These are phyloP conservation scores for Coleophora deauratella DNA, from an alignment of 2,888 invertebrate species.

Conservation along the genomic window DNA sequence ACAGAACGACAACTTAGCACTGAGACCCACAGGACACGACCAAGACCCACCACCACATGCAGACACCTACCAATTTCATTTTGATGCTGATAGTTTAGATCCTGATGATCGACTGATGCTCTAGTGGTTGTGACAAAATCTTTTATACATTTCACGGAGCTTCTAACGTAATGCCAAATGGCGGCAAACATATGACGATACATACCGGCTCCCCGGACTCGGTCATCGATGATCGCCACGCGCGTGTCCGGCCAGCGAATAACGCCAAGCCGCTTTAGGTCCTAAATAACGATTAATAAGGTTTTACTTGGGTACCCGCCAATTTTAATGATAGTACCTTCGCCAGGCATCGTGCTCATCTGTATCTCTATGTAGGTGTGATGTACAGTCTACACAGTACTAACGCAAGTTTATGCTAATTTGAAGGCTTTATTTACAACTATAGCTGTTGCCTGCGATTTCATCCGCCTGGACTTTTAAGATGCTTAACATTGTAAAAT, in stretches of 20 bases:
- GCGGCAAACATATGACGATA: slow-evolving; percentile 52
- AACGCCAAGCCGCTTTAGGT: no score
- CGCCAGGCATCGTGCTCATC: no score
- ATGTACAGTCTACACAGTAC: slow-evolving; percentile 14
- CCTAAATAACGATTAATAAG: no score
- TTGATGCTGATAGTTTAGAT: slow-evolving; percentile 30
- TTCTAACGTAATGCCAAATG: slow-evolving; percentile 56
- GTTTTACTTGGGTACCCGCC: slow-evolving; percentile 9
- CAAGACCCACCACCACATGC: not conserved
- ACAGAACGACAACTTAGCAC: slow-evolving; percentile 7
- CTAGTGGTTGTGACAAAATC: slow-evolving; percentile 37
- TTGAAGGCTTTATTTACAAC: slow-evolving; percentile 35
- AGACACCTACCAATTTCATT: slow-evolving; percentile 60
- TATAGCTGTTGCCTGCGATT: no score
- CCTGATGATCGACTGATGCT: slow-evolving; percentile 57
- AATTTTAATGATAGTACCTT: no score
- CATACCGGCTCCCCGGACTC: slow-evolving; percentile 45
- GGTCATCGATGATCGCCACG: slow-evolving; percentile 41
- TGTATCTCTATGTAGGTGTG: no score
- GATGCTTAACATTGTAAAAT: no score
- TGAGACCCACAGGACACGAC: not conserved
- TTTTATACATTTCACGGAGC: slow-evolving; percentile 62
- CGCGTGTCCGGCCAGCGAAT: slow-evolving; percentile 10
- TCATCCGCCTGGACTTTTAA: no score
- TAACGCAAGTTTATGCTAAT: slow-evolving; percentile 24